Evolutionary conservation across 2,888 invertebrate species (phyloP).

Genomic region (Phasia obesa): DNA sequence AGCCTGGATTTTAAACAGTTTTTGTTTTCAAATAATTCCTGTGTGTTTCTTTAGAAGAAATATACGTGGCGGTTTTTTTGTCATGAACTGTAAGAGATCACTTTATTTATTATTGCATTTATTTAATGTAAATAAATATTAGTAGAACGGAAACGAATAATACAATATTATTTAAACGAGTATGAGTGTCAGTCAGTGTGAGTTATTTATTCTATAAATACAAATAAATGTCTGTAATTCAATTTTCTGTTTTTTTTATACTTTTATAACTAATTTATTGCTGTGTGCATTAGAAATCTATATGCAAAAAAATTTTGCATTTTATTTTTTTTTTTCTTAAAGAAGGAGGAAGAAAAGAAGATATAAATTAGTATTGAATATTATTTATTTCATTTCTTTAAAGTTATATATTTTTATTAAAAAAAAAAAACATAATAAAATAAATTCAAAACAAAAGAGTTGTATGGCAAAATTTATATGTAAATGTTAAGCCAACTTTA

Average conservation of each 20-base stretch:
- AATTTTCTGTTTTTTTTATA: constrained; percentile 11
- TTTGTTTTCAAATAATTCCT: too few relatives aligned
- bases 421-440: constrained; percentile 16
- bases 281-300: constrained; percentile 14
- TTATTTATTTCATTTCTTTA: neutral
- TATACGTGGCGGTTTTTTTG: constrained; percentile 16
- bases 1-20: too few relatives aligned
- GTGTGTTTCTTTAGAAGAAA: neutral
- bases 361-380: neutral
- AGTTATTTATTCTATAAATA: neutral
- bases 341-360: neutral
- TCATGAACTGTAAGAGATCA: constrained; percentile 30
- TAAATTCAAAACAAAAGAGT: constrained; percentile 27
- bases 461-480: constrained; percentile 26
- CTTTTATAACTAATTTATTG: constrained; percentile 9
- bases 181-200: constrained; percentile 14
- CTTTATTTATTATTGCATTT: constrained; percentile 34
- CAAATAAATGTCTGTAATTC: neutral
- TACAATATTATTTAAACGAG: constrained; percentile 41
- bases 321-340: too few relatives aligned
- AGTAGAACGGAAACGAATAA: constrained; percentile 64
- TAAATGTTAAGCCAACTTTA: neutral
- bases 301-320: neutral
- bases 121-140: constrained; percentile 59
- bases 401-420: neutral